Evolutionary conservation across 2,888 invertebrate species (phyloP).

Genomic region (Graphium colonna): DNA sequence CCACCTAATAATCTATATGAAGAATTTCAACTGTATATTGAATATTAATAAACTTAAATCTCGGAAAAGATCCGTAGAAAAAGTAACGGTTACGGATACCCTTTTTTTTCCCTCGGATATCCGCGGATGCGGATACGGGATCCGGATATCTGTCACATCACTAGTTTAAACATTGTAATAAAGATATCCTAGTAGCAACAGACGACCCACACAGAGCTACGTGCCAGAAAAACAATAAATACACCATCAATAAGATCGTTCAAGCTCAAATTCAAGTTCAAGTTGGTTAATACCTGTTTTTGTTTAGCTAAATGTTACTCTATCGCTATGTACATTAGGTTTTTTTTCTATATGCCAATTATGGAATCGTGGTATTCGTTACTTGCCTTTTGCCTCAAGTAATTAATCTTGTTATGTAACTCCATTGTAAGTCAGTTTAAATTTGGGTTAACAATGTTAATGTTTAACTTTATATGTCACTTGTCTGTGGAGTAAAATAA

Average conservation of each 20-base stretch:
- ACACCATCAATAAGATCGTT: constrained; percentile 9
- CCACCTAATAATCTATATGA: no score
- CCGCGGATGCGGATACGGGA: no score
- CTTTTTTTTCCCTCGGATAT: no score
- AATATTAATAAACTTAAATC: no score
- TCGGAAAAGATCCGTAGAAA: no score
- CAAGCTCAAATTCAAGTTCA: constrained; percentile 17
- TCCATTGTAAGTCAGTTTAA: background rate
- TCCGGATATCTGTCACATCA: no score
- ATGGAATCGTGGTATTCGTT: background rate
- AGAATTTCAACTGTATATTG: no score
- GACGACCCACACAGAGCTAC: constrained; percentile 1
- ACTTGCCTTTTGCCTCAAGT: background rate
- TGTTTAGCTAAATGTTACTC: background rate
- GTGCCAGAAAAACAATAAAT: constrained; percentile 14
- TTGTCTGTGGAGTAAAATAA: no score
- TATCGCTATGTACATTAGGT: background rate
- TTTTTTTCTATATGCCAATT: background rate
- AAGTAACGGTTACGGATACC: no score
- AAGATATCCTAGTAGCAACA: constrained; percentile 4
- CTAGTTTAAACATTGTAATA: background rate
- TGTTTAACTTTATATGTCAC: background rate
- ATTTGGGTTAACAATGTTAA: background rate
- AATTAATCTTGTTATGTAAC: constrained; percentile 5
- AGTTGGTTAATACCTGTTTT: constrained; percentile 1